These are phyloP conservation scores for Rhinatrema bivittatum DNA, from an alignment of 2,797 vertebrate species.

Conservation along the genomic window DNA sequence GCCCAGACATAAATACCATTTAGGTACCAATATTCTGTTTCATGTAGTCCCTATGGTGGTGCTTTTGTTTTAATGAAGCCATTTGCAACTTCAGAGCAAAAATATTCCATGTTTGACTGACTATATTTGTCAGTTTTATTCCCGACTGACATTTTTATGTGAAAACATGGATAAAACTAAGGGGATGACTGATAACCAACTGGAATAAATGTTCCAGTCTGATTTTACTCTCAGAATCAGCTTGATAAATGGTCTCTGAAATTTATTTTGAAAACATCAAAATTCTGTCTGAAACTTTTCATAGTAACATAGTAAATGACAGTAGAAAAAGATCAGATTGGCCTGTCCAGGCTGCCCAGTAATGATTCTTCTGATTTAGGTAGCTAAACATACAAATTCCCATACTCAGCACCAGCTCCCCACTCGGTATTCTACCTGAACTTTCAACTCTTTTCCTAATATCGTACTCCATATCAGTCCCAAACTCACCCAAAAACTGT, in stretches of 20 bases:
- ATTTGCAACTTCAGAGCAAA: constrained; percentile 91
- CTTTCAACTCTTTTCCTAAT: too few relatives aligned
- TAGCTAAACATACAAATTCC: too few relatives aligned
- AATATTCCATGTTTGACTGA: constrained; percentile 80
- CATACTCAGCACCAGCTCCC: too few relatives aligned
- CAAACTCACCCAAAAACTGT: too few relatives aligned
- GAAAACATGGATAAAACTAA: constrained; percentile 69
- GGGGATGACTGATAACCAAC: constrained; percentile 56
- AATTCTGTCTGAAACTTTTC: constrained; percentile 32
- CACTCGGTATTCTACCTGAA: too few relatives aligned
- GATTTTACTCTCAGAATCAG: constrained; percentile 55
- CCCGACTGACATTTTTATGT: constrained; percentile 87
- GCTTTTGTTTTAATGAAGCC: constrained; percentile 99
- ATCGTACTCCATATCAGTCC: too few relatives aligned
- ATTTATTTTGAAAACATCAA: constrained; percentile 51
- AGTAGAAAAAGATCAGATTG: too few relatives aligned
- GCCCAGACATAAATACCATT: constrained; percentile 95
- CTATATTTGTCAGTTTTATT: constrained; percentile 91
- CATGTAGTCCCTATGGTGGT: constrained; percentile 83
- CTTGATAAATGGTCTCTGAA: constrained; percentile 55
- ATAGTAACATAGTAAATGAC: too few relatives aligned
- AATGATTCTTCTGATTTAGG: too few relatives aligned
- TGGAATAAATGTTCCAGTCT: constrained; percentile 59
- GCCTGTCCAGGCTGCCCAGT: too few relatives aligned
- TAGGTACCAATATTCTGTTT: constrained; percentile 86